Conservation (phyloP, 2,113 vertebrate species). For the Dicentrarchus labrax region DNA sequence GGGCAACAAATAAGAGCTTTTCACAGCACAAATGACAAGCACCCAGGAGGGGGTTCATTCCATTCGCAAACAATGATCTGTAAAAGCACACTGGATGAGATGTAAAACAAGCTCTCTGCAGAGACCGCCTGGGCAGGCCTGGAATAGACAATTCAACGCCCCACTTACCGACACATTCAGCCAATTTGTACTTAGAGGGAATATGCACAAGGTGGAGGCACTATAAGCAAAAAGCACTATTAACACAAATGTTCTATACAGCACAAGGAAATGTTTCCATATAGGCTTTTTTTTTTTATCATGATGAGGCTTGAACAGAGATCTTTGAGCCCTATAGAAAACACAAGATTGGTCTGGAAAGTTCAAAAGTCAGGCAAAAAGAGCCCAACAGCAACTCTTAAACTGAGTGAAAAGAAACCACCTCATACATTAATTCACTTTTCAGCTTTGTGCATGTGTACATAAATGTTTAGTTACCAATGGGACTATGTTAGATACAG, state of each 20-base stretch:
- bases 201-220: slow-evolving; percentile 41
- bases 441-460: too few relatives aligned
- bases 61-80: slow-evolving; percentile 72
- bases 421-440: too few relatives aligned
- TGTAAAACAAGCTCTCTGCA: slow-evolving; percentile 68
- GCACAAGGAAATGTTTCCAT: slow-evolving; percentile 10
- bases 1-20: slow-evolving; percentile 68
- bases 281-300: slow-evolving; percentile 22
- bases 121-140: slow-evolving; percentile 66
- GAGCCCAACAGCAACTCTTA: too few relatives aligned
- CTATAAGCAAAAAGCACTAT: slow-evolving; percentile 37
- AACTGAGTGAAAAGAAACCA: too few relatives aligned
- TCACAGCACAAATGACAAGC: slow-evolving; percentile 60
- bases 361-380: slow-evolving; percentile 1
- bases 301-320: neutral
- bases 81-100: slow-evolving; percentile 66
- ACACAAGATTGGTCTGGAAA: neutral
- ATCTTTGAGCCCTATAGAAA: neutral
- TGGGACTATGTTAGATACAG: neutral
- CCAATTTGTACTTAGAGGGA: slow-evolving; percentile 59
- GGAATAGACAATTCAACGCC: slow-evolving; percentile 76
- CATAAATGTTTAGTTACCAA: neutral
- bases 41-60: slow-evolving; percentile 66
- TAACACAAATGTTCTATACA: slow-evolving; percentile 11
- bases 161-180: slow-evolving; percentile 71